Evolutionary conservation across 2,113 vertebrate genomes (phyloP).

Genomic region (Epinephelus moara): DNA sequence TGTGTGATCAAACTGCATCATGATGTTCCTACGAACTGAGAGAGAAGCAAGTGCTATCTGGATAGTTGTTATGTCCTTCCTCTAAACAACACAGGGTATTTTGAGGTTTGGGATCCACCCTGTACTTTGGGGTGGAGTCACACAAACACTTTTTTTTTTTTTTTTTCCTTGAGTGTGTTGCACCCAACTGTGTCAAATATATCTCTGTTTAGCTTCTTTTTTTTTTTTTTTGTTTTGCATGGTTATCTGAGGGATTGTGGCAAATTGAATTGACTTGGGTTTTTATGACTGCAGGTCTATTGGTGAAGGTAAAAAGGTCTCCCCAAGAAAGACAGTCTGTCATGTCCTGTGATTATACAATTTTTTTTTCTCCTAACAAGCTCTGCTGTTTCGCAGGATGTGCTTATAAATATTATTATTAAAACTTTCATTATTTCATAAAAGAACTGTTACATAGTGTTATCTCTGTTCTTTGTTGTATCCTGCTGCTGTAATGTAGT

Average conservation of each 20-base stretch:
- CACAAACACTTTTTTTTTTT: conserved; percentile 61
- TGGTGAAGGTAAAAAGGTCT: neutral
- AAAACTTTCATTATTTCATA: neutral
- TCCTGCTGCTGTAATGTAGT: neutral
- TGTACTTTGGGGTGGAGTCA: conserved; percentile 81
- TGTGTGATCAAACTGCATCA: neutral
- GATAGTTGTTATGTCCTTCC: conserved; percentile 64
- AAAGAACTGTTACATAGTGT: neutral
- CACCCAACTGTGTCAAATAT: conserved; percentile 47
- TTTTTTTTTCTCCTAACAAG: neutral
- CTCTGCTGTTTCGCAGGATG: neutral
- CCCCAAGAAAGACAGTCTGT: neutral
- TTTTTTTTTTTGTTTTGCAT: conserved; percentile 42
- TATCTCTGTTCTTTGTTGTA: neutral
- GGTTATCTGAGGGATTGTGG: neutral
- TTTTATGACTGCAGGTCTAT: neutral
- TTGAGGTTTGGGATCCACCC: conserved; percentile 83
- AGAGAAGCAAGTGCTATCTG: conserved; percentile 54
- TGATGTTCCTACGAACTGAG: conserved; percentile 47
- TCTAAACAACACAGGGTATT: conserved; percentile 78
- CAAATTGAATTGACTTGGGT: neutral
- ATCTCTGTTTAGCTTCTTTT: conserved; percentile 41
- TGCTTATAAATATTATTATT: neutral
- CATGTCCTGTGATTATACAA: neutral
- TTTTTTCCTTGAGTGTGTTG: conserved; percentile 39